Conservation (phyloP, 2,113 vertebrate species). For the Phalacrocorax pelagicus region DNA sequence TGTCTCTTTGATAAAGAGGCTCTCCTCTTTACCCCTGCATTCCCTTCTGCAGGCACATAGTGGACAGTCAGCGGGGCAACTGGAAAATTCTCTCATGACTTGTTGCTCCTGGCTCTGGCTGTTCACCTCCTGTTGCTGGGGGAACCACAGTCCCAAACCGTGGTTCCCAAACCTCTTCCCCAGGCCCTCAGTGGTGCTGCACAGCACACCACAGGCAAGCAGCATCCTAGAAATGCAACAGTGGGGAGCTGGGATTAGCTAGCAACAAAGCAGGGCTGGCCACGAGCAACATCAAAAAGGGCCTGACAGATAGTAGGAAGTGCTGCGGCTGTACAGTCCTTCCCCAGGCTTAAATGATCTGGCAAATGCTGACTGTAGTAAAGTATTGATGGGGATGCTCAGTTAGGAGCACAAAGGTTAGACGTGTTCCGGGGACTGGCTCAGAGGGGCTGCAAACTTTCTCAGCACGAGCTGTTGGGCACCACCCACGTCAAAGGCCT, state of each 20-base stretch:
- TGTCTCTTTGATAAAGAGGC: background rate
- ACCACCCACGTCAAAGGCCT: rapidly evolving
- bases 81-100: background rate
- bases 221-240: background rate
- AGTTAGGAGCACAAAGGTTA: background rate
- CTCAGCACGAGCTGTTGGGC: background rate
- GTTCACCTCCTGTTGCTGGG: background rate
- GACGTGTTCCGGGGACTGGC: background rate
- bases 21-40: background rate
- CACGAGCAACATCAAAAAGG: background rate
- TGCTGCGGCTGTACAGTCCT: background rate
- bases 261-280: background rate
- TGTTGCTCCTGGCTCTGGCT: background rate
- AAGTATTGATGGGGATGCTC: background rate
- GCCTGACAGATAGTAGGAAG: background rate
- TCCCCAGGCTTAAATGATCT: background rate
- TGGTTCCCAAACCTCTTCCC: background rate
- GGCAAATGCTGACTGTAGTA: background rate
- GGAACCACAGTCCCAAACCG: background rate
- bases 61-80: background rate
- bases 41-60: background rate
- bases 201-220: background rate
- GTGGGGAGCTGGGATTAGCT: background rate
- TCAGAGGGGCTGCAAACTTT: background rate
- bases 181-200: background rate